Conservation (phyloP, 1,140 invertebrate genomes). For the Zaprionus capensis region DNA sequence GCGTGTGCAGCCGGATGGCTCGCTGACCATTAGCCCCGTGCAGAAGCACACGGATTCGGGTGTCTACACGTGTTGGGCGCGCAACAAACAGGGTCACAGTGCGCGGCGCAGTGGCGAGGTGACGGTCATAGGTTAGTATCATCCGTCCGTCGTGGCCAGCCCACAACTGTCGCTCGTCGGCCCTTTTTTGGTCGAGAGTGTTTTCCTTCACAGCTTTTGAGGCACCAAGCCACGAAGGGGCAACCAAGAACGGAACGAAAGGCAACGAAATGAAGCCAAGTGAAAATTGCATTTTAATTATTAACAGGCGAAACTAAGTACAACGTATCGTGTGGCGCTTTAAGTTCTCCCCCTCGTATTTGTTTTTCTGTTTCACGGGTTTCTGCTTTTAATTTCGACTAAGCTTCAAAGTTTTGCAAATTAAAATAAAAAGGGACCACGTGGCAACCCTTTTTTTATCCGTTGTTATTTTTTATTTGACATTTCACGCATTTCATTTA, state of each 20-base stretch:
- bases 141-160: no score
- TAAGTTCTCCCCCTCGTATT: constrained; percentile 45
- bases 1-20: constrained; percentile 90
- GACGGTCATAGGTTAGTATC: constrained; percentile 89
- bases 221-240: neutral
- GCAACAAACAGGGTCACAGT: constrained; percentile 90
- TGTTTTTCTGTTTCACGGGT: constrained; percentile 43
- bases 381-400: constrained; percentile 71
- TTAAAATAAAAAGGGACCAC: constrained; percentile 49
- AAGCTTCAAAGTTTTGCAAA: constrained; percentile 81
- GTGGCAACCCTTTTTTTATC: constrained; percentile 54
- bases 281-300: constrained; percentile 83
- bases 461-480: constrained; percentile 25
- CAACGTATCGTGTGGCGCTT: constrained; percentile 64
- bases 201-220: constrained; percentile 63
- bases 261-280: constrained; percentile 53
- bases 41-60: constrained; percentile 91
- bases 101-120: constrained; percentile 90
- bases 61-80: constrained; percentile 90
- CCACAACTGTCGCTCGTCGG: neutral
- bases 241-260: neutral
- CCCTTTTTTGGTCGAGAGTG: constrained; percentile 35
- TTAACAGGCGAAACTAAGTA: constrained; percentile 78
- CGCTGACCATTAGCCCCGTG: constrained; percentile 89
- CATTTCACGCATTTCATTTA: constrained; percentile 52